Evolutionary conservation across 2,888 invertebrate species (phyloP).

Genomic region (Euclidia mi): DNA sequence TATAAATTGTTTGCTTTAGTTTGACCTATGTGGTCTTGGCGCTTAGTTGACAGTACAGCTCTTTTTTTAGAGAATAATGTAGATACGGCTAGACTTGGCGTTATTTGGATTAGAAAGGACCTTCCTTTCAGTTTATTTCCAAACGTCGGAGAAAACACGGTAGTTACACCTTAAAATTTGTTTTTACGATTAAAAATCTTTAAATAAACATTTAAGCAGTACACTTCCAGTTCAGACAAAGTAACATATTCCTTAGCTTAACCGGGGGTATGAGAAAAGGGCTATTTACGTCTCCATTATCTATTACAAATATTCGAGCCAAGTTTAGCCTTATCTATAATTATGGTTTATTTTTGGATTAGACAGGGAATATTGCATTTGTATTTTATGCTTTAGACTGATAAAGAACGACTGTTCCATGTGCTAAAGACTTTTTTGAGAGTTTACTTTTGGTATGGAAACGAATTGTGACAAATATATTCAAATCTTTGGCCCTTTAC

Average conservation of each 20-base stretch:
- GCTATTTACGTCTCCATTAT: too few relatives aligned
- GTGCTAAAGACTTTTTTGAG: constrained; percentile 80
- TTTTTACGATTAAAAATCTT: too few relatives aligned
- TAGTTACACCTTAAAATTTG: too few relatives aligned
- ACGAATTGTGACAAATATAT: constrained; percentile 23
- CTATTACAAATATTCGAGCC: too few relatives aligned
- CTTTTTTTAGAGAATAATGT: constrained; percentile 29
- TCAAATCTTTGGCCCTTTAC: constrained; percentile 3
- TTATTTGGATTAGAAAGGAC: not conserved
- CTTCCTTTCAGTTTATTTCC: too few relatives aligned
- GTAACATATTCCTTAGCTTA: too few relatives aligned
- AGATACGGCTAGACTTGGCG: constrained; percentile 26
- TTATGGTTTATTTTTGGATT: constrained; percentile 44
- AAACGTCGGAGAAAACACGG: too few relatives aligned
- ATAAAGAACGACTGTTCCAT: constrained; percentile 72
- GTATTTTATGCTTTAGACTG: constrained; percentile 77
- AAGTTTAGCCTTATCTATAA: constrained; percentile 32
- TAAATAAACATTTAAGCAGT: too few relatives aligned
- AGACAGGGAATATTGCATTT: constrained; percentile 78
- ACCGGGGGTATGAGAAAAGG: too few relatives aligned
- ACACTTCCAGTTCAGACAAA: too few relatives aligned
- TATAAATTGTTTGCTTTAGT: constrained; percentile 7
- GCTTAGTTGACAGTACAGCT: constrained; percentile 28
- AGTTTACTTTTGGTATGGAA: constrained; percentile 57
- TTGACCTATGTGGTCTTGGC: constrained; percentile 17